These are phyloP conservation scores for Drosophila tanythrix DNA, from an alignment of 2,888 invertebrate species.

Conservation along the genomic window DNA sequence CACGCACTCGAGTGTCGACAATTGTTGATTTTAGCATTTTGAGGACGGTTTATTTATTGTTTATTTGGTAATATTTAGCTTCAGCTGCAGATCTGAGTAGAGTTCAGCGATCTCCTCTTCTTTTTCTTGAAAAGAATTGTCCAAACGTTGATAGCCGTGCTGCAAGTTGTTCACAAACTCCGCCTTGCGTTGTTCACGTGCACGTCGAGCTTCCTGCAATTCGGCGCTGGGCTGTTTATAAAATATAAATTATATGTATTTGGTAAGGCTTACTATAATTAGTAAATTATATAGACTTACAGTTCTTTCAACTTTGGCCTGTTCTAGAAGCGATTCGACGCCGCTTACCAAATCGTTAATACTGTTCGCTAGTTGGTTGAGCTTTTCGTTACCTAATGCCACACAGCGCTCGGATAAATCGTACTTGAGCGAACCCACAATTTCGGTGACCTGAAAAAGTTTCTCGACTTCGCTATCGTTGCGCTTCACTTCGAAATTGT, in stretches of 20 bases:
- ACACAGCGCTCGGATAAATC: constrained; percentile 90
- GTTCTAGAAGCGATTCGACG: constrained; percentile 59
- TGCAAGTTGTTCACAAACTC: constrained; percentile 92
- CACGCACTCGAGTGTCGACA: constrained; percentile 87
- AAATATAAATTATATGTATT: neutral
- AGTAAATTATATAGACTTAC: constrained; percentile 41
- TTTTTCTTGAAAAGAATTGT: constrained; percentile 91
- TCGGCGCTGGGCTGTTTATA: constrained; percentile 50
- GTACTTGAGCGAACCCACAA: constrained; percentile 91
- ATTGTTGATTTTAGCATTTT: constrained; percentile 87
- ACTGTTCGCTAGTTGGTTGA: constrained; percentile 56
- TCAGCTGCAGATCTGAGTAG: constrained; percentile 91
- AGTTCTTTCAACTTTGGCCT: constrained; percentile 54
- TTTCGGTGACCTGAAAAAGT: constrained; percentile 91
- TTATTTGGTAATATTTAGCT: constrained; percentile 87
- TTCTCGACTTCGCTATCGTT: constrained; percentile 92
- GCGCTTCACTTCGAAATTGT: constrained; percentile 93
- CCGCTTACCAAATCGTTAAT: constrained; percentile 59
- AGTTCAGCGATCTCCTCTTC: constrained; percentile 91
- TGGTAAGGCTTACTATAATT: neutral
- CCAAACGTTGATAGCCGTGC: constrained; percentile 90
- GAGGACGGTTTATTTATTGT: neutral
- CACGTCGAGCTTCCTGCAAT: constrained; percentile 82
- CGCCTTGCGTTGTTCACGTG: constrained; percentile 88
- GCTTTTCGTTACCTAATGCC: constrained; percentile 85